Conservation (phyloP, 2,888 invertebrate genomes). For the Epirrhoe tristata region DNA sequence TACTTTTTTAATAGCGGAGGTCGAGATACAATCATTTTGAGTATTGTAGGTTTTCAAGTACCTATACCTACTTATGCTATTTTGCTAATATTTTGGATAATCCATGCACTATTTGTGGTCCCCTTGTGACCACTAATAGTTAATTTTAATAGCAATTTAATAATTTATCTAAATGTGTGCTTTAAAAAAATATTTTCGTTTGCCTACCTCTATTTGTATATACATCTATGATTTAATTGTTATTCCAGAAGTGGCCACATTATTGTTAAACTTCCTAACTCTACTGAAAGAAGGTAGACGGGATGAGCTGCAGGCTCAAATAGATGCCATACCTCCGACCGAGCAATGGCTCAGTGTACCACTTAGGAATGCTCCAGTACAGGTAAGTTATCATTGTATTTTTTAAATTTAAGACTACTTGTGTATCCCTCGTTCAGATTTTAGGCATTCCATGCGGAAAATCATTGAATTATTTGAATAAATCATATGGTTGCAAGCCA, state of each 20-base stretch:
- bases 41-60: no score
- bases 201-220: no score
- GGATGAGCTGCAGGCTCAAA: conserved; percentile 83
- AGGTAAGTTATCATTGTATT: conserved; percentile 57
- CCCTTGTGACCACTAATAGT: no score
- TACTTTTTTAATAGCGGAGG: no score
- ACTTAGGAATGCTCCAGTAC: conserved; percentile 66
- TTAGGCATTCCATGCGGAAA: not conserved
- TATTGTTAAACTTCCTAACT: conserved; percentile 84
- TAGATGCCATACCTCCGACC: conserved; percentile 86
- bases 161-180: no score
- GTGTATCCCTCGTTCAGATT: not conserved
- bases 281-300: conserved; percentile 84
- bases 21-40: no score
- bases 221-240: not conserved
- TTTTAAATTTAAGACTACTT: not conserved
- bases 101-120: no score
- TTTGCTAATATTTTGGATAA: no score
- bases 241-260: conserved; percentile 84
- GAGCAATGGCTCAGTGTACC: conserved; percentile 85
- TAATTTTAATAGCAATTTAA: no score
- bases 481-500: no score
- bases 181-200: no score
- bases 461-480: not conserved
- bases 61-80: no score